A percentile compares a stretch with the other conserved stretches of the same genome.
Evolutionary conservation across 2,113 vertebrate genomes (phyloP).

Genomic region (Serinus canaria): DNA sequence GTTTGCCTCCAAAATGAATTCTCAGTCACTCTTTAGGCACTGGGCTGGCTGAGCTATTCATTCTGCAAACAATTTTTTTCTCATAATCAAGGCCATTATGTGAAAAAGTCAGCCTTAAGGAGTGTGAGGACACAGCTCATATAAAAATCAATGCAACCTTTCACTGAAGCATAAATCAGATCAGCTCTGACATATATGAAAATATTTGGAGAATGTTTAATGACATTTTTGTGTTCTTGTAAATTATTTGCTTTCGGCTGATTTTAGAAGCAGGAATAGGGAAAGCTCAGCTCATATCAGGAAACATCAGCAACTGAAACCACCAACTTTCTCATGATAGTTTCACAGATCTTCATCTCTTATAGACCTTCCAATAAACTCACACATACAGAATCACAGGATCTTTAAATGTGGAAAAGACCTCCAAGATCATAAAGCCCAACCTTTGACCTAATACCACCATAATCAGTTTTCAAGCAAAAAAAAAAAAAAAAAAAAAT

Average conservation of each 20-base stretch:
- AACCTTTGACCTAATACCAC: neutral
- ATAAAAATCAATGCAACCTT: slow-evolving; percentile 40
- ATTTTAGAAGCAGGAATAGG: slow-evolving; percentile 1
- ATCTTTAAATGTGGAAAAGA: neutral
- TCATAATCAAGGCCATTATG: neutral
- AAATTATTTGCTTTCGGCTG: neutral
- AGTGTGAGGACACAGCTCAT: neutral
- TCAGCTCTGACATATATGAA: neutral
- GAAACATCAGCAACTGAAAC: neutral
- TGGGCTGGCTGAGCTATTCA: neutral
- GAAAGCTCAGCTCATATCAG: neutral
- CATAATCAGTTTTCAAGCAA: neutral
- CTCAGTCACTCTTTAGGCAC: neutral
- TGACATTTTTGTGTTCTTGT: slow-evolving; percentile 32
- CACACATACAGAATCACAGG: neutral
- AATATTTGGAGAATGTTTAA: slow-evolving; percentile 45
- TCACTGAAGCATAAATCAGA: slow-evolving; percentile 25
- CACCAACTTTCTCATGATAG: neutral
- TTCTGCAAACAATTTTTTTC: neutral
- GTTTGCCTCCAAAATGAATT: neutral
- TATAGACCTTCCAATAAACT: neutral
- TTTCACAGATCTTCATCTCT: neutral
- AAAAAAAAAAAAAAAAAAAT: neutral
- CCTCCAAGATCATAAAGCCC: neutral
- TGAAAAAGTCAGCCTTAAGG: neutral